phyloP scores from a whole-genome alignment of 92 coral and sea anemone species.

The Epizoanthus ramosus region DNA sequence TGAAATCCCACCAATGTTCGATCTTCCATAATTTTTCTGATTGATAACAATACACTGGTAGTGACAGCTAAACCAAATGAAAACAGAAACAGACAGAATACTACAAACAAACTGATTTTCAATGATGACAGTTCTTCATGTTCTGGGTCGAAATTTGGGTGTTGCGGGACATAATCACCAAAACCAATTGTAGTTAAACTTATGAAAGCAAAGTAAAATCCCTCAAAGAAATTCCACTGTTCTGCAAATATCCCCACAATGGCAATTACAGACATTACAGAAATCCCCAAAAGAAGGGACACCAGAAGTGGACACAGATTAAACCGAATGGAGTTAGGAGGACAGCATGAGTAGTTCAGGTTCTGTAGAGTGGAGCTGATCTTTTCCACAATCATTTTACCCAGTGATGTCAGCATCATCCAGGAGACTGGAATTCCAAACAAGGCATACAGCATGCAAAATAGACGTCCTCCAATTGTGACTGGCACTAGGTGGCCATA shows the following conservation, averaged over 20 bases:
- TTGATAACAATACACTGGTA: constrained; percentile 78
- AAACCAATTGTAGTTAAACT: constrained; percentile 97
- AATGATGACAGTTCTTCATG: constrained; percentile 71
- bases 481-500: constrained; percentile 84
- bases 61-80: constrained; percentile 88
- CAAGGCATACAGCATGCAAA: constrained; percentile 86
- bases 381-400: constrained; percentile 80
- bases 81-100: constrained; percentile 81
- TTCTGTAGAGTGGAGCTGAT: constrained; percentile 65
- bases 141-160: constrained; percentile 67
- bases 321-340: constrained; percentile 55
- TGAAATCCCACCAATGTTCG: constrained; percentile 72
- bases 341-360: constrained; percentile 43
- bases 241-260: constrained; percentile 79
- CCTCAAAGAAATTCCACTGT: constrained; percentile 93
- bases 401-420: constrained; percentile 90
- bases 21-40: constrained; percentile 83
- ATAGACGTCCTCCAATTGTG: constrained; percentile 73
- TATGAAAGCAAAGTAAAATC: constrained; percentile 95
- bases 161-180: constrained; percentile 96
- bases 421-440: constrained; percentile 93
- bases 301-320: constrained; percentile 64
- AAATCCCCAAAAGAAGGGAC: constrained; percentile 56
- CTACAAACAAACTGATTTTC: constrained; percentile 68
- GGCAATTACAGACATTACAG: constrained; percentile 73